Conservation (phyloP, 2,797 vertebrate genomes). For the Apogon hyalosoma region DNA sequence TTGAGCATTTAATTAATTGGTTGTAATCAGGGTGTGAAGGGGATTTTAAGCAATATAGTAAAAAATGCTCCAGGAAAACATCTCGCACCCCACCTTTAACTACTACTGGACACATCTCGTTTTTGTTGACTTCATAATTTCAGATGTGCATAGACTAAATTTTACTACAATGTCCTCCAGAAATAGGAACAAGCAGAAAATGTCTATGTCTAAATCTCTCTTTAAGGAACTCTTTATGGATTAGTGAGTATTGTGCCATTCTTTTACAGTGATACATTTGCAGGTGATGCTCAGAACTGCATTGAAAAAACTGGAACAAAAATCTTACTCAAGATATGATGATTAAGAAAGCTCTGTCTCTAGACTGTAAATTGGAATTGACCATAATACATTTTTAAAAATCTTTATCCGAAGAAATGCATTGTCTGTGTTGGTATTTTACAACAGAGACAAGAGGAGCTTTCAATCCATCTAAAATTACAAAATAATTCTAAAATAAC, state of each 20-base stretch:
- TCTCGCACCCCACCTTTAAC: too few species aligned
- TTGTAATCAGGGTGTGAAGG: too few species aligned
- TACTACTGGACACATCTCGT: slow-evolving; percentile 5
- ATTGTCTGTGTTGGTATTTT: background rate
- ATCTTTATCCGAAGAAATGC: background rate
- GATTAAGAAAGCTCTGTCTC: background rate
- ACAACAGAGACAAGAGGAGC: background rate
- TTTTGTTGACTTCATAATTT: background rate
- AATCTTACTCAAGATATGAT: too few species aligned
- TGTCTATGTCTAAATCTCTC: background rate
- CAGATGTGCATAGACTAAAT: background rate
- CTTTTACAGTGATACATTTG: too few species aligned
- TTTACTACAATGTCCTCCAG: background rate
- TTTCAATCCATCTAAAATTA: slow-evolving; percentile 4
- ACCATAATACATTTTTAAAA: background rate
- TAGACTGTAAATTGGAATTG: background rate
- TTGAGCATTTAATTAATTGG: too few species aligned
- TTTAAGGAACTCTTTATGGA: too few species aligned
- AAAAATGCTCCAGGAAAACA: too few species aligned
- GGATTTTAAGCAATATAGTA: too few species aligned
- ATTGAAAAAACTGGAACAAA: too few species aligned
- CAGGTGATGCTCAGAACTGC: too few species aligned
- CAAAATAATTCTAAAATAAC: slow-evolving; percentile 3
- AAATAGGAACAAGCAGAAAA: background rate
- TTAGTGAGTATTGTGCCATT: too few species aligned